Base-by-base conservation (phyloP, 2,113 vertebrate species). In the Pterocles orientalis region DNA sequence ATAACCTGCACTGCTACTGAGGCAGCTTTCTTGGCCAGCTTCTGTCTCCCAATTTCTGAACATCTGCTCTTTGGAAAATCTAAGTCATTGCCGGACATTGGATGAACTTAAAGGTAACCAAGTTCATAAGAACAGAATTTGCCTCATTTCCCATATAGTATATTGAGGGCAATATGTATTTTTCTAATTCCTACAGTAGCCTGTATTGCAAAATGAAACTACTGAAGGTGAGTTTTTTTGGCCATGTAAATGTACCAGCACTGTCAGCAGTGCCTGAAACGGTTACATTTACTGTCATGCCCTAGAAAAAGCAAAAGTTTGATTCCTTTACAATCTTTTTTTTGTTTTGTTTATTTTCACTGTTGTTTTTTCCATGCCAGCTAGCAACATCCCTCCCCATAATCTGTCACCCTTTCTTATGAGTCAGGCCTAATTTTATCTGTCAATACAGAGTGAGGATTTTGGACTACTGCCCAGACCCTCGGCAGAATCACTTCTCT, bases 21-120 rank as follows among this genome's bases (percentile, higher is more conserved):
- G 48, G 86, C 72, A 84, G 65, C 76, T 93, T 96, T 94, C 82
- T 88, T 95, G 86, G 92, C 65, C 57, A 68, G 56, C 79, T 95
- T 93, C 82, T 94, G 51, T 43, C 76, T 96, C 33, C 41, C 72
- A 69, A 6, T 71, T 86, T 93, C 77, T 60, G 69, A 96, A 86
- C 94, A 96, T 94, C 88, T 96, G 95, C 61, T 94, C 14, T 71
- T 92, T 36, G 64, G 75, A 96, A 94, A 83, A 83, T 64, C 39
- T 39, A 86, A 95, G 75, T 88, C 82, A 94, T 82, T 68, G 86
- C 70, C 60, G 75, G 56, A 48, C 92, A 80, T 60, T 66, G n/a
- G 61, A 54, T 57, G 48, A 87, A 82, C 20, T 78, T 58, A 39
- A 48, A 88, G 56, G 51, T 80, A 89, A 54, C 19, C 43, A 75